phyloP scores from a whole-genome alignment of 2,797 vertebrate genomes.

The Galagoides demidoff region DNA sequence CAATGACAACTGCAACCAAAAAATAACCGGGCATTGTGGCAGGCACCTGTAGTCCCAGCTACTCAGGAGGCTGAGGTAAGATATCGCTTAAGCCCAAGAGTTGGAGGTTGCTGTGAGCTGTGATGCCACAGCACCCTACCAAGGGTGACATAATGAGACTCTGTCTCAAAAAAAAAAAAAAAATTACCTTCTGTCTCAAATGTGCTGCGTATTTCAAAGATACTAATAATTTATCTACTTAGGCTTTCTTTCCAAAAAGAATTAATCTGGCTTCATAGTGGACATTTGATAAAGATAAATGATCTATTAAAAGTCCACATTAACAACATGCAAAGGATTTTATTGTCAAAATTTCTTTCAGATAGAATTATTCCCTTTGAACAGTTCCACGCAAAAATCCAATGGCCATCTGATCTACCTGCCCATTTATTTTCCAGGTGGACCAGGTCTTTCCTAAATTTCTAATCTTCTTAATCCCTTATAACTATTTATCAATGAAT shows the following conservation, averaged over 20 bases:
- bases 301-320: conserved; percentile 18
- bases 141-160: too few relatives aligned
- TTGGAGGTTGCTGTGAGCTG: too few relatives aligned
- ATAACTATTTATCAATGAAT: not conserved
- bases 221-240: conserved; percentile 24
- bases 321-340: conserved; percentile 28
- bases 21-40: too few relatives aligned
- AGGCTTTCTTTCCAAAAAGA: conserved; percentile 54
- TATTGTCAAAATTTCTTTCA: conserved; percentile 54
- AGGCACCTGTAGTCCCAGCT: too few relatives aligned
- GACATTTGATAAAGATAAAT: conserved; percentile 20
- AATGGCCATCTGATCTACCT: not conserved
- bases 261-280: conserved; percentile 10
- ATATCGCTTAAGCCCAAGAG: too few relatives aligned
- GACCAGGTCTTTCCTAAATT: not conserved
- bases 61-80: too few relatives aligned
- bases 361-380: conserved; percentile 1
- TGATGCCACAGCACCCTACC: too few relatives aligned
- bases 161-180: too few relatives aligned
- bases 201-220: not conserved
- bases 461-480: not conserved
- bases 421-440: not conserved
- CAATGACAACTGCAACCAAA: too few relatives aligned
- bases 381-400: conserved; percentile 22
- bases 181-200: not conserved